Conservation (phyloP, 2,888 invertebrate species). For the Heliconius erato region DNA sequence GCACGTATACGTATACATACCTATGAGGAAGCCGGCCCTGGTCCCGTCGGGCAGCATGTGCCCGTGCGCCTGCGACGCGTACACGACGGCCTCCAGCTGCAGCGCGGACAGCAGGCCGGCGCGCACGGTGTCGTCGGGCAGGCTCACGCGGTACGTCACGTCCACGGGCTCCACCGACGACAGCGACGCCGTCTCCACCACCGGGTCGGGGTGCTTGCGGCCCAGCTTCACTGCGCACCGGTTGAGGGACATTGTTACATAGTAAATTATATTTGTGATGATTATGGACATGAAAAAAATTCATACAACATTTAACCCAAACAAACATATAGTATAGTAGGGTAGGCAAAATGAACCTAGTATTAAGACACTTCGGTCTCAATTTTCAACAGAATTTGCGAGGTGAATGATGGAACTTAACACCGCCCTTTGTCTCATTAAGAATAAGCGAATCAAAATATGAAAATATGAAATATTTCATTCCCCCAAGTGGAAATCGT, state of each 20-base stretch:
- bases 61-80: slow-evolving; percentile 98
- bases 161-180: slow-evolving; percentile 98
- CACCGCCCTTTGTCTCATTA: too few species aligned
- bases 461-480: too few species aligned
- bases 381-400: too few species aligned
- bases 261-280: neutral
- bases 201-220: slow-evolving; percentile 98
- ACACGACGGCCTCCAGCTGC: slow-evolving; percentile 98
- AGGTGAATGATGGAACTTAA: too few species aligned
- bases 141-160: slow-evolving; percentile 93
- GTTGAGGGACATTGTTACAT: too few species aligned
- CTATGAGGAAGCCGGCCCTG: slow-evolving; percentile 96
- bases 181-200: slow-evolving; percentile 99
- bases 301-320: too few species aligned
- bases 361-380: too few species aligned
- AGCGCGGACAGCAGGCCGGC: slow-evolving; percentile 96
- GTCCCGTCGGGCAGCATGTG: slow-evolving; percentile 95
- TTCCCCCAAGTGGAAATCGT: too few species aligned
- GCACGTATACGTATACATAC: neutral
- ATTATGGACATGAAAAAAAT: too few species aligned
- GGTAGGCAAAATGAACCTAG: too few species aligned
- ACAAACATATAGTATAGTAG: too few species aligned
- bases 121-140: slow-evolving; percentile 94
- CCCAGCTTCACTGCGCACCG: slow-evolving; percentile 92
- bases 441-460: too few species aligned